Percentiles rank a stretch among this genome's conserved stretches.
phyloP scores from a whole-genome alignment of 2,888 invertebrate species.

The Heteromurus nitidus region DNA sequence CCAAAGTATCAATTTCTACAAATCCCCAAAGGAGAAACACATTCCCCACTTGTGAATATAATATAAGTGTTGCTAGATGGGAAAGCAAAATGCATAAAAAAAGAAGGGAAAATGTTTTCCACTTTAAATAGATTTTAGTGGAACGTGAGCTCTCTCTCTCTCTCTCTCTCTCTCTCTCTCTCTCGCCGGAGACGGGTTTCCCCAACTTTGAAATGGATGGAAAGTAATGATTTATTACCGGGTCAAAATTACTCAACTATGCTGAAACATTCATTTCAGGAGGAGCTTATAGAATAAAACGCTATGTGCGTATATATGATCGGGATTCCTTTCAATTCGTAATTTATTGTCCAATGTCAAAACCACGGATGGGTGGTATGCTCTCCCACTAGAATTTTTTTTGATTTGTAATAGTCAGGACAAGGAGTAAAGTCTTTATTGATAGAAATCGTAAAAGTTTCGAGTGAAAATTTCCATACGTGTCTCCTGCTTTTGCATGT shows the following conservation, averaged over 20 bases:
- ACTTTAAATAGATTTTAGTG: conserved; percentile 39
- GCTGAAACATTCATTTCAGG: conserved; percentile 62
- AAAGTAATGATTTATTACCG: conserved; percentile 58
- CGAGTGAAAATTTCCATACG: neutral
- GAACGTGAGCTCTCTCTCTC: too few species aligned
- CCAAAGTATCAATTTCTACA: conserved; percentile 20
- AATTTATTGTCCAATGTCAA: conserved; percentile 63
- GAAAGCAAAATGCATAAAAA: conserved; percentile 3
- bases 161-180: too few species aligned
- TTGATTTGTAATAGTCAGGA: neutral
- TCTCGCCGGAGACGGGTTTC: neutral
- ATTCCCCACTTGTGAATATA: conserved; percentile 19
- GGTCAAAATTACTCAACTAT: conserved; percentile 65
- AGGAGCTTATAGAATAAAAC: conserved; percentile 19
- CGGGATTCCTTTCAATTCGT: conserved; percentile 55
- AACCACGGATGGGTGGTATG: conserved; percentile 43
- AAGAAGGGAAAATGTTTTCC: conserved; percentile 1
- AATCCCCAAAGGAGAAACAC: conserved; percentile 17
- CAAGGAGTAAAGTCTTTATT: neutral
- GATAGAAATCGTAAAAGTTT: neutral
- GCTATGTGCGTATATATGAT: neutral
- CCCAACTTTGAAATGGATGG: conserved; percentile 34
- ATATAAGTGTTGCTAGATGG: conserved; percentile 32
- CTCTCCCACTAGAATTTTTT: conserved; percentile 2
- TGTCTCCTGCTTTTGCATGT: neutral